Evolutionary conservation across 2,888 invertebrate species (phyloP), one percentile per base, ranked within the genome.

Genomic region (Macropis europaea): DNA sequence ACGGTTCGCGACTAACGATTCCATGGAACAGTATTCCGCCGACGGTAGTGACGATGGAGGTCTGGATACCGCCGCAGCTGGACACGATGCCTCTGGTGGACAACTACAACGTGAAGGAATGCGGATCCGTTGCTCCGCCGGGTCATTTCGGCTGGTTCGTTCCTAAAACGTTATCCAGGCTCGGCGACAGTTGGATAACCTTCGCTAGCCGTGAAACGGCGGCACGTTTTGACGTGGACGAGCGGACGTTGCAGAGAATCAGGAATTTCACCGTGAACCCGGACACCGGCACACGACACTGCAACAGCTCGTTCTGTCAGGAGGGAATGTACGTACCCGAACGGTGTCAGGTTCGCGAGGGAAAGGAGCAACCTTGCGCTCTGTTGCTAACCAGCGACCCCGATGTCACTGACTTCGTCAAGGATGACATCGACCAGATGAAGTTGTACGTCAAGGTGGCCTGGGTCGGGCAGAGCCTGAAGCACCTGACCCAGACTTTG

Each of bases 71-170:
- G 19, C 92, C 94, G 0, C 92, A 93, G 42, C 91, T 92, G 56
- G 93, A 93, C 82, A 90, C 91, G 26, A 90, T 90, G 56, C 90
- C 91, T 81, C 86, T 89, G n/a, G 76, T 91, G 19, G 88, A 85
- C 36, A 76, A 77, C 38, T 86, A 86, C 80, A 89, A 88, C 69
- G 90, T 90, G 26, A 91, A 89, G 50, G 92, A 92, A 76, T 91
- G 92, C 47, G 94, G 94, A 1, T 89, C 89, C 6, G 84, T 92
- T 1, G 90, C 90, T 1, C 90, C 91, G 3, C 92, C 93, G 0
- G 93, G 93, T 3, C 91, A 93, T 54, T 94, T 93, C 82, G 93
- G 93, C 3, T 94, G 94, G 94, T 94, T 93, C 82, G 92, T 93
- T 38, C 94, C 94, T 0, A 86, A 85, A 28, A 82, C 87, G 34